Conservation (phyloP, 2,113 vertebrate genomes). For the Microtus pennsylvanicus region DNA sequence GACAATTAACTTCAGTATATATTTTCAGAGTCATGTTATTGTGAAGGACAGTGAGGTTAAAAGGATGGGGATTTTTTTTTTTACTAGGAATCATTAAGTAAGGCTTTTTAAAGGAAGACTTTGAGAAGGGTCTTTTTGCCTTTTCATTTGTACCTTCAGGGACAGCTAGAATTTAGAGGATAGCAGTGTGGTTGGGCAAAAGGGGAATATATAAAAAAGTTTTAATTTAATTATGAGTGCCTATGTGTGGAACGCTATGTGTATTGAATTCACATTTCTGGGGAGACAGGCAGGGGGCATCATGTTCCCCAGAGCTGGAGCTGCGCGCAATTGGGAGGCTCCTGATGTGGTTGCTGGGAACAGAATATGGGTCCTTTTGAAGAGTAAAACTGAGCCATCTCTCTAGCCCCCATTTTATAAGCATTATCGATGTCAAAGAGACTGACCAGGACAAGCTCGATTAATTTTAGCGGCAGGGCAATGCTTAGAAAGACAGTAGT, state of each 20-base stretch:
- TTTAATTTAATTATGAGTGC: not conserved
- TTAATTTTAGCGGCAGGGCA: not conserved
- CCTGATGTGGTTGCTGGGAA: not conserved
- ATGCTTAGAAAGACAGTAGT: not conserved
- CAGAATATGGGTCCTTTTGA: not conserved
- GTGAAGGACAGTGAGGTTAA: not conserved
- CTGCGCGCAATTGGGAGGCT: not conserved
- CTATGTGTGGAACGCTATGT: not conserved
- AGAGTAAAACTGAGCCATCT: not conserved
- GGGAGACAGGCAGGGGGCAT: not conserved
- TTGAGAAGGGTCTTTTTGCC: not conserved
- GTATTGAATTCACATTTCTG: not conserved
- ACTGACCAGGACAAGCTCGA: not conserved
- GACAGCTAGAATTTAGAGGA: not conserved
- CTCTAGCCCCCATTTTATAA: not conserved
- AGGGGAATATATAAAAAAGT: not conserved
- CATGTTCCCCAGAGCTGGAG: no score
- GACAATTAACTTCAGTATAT: not conserved
- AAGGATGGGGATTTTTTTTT: not conserved
- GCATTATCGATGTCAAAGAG: not conserved
- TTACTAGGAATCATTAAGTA: not conserved
- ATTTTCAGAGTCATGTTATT: conserved; percentile 20
- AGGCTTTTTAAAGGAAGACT: not conserved
- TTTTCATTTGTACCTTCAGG: not conserved
- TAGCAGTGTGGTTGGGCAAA: not conserved